Conservation (phyloP, 2,113 vertebrate genomes). For the Albula glossodonta region DNA sequence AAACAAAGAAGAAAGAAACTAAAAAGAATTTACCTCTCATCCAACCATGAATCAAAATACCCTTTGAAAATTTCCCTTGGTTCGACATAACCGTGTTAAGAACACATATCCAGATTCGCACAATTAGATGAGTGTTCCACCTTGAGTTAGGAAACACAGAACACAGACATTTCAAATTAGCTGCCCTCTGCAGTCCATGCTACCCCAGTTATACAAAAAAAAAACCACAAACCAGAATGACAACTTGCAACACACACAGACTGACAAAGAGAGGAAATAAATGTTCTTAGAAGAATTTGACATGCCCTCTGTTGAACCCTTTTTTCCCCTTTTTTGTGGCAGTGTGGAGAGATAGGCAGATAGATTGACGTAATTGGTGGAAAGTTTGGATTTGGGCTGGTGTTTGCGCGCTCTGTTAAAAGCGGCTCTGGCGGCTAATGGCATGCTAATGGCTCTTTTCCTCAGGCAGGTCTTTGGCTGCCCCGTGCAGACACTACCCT, state of each 20-base stretch:
- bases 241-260: slow-evolving; percentile 36
- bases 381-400: slow-evolving; percentile 53
- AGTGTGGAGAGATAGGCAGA: slow-evolving; percentile 34
- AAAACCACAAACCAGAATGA: slow-evolving; percentile 38
- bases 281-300: slow-evolving; percentile 41
- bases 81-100: slow-evolving; percentile 34
- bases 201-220: slow-evolving; percentile 36
- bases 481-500: not conserved
- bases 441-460: slow-evolving; percentile 49
- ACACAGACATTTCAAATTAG: slow-evolving; percentile 11
- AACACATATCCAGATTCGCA: slow-evolving; percentile 21
- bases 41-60: slow-evolving; percentile 27
- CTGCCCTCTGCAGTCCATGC: not conserved
- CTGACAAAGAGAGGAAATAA: slow-evolving; percentile 39
- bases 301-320: slow-evolving; percentile 15
- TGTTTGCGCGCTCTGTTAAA: slow-evolving; percentile 51
- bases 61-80: slow-evolving; percentile 10
- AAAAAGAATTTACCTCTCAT: slow-evolving; percentile 6
- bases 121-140: slow-evolving; percentile 32
- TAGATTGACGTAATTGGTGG: slow-evolving; percentile 55
- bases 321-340: slow-evolving; percentile 9
- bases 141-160: not conserved
- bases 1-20: slow-evolving; percentile 18
- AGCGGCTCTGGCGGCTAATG: slow-evolving; percentile 45
- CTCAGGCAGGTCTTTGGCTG: slow-evolving; percentile 42